Base-by-base conservation (phyloP, 2,113 vertebrate species). In the Coregonus clupeaformis region DNA sequence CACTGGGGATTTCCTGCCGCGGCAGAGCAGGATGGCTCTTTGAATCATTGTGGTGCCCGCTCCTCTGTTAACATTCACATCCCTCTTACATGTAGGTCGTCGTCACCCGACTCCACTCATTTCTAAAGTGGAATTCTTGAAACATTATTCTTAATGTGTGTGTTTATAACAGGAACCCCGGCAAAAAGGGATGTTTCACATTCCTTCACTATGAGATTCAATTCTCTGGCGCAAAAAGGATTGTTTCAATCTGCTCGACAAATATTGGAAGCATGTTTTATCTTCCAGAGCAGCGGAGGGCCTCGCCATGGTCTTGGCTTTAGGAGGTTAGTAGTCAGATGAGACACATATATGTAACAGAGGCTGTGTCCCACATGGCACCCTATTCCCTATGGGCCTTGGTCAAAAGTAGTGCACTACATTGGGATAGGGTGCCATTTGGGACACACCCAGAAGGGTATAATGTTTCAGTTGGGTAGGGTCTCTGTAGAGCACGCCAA, bases 1-100 rank as follows among this genome's bases (percentile, higher is more conserved):
- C 27, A 3, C 68, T 27, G 64, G 71, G 86, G 82, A 86, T 85
- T 85, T 91, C 86, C 86, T 83, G 77, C 27, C 20, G 25, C 47
- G 22, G 71, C 62, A 68, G 74, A 69, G 62, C 52, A 67, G 70
- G 77, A 73, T 30, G 66, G 45, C 69, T 68, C 68, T 89, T 83
- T 87, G 72, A 81, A 76, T 87, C 78, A 74, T 74, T 83, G 77
- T 84, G 49, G 70, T 60, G 27, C 55, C 3, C 67, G 68, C 52
- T 24, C 1, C 18, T 67, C 25, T 73, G 68, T 62, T 60, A 60
- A 47, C 62, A 47, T 52, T 72, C 66, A 69, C 52, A n/a, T 22
- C 49, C 7, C 60, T 27, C 66, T 3, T 18, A 18, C 78, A 72
- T 52, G 7, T 42, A 60, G 11, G 42, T 71, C 27, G 42, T 71